Evolutionary conservation across 2,888 invertebrate species (phyloP).

Genomic region (Melanophora roralis): DNA sequence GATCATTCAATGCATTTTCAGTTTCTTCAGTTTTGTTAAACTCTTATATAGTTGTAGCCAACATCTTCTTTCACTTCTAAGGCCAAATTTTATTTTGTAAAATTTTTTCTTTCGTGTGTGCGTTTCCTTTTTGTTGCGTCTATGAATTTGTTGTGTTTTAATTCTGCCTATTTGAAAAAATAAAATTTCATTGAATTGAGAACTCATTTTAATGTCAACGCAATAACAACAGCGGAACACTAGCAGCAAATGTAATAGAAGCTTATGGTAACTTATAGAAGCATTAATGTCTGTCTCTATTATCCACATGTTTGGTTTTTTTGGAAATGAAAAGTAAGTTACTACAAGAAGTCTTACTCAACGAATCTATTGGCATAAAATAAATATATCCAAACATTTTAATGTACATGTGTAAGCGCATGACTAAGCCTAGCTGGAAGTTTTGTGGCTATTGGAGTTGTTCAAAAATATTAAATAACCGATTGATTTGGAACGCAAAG

Average conservation of each 20-base stretch:
- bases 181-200: conserved; percentile 50
- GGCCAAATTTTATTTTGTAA: conserved; percentile 17
- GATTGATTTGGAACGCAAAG: background rate
- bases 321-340: conserved; percentile 49
- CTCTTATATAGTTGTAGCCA: conserved; percentile 19
- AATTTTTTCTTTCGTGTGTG: background rate
- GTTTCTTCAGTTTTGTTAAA: conserved; percentile 48
- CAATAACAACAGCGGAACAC: conserved; percentile 2
- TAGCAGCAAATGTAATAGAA: conserved; percentile 31
- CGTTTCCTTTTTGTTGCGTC: background rate
- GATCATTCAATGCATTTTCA: conserved; percentile 57
- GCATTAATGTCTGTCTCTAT: conserved; percentile 57
- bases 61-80: conserved; percentile 34
- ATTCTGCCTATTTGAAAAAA: conserved; percentile 28
- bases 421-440: too few species aligned
- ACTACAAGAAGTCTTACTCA: conserved; percentile 57
- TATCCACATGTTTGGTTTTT: conserved; percentile 51
- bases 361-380: conserved; percentile 59
- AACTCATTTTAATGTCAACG: conserved; percentile 38
- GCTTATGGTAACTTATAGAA: conserved; percentile 49
- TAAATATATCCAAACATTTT: conserved; percentile 29
- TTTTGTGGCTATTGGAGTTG: conserved; percentile 7
- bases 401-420: background rate
- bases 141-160: conserved; percentile 6
- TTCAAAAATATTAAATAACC: background rate